Evolutionary conservation across 2,113 vertebrate genomes (phyloP), one percentile per base, ranked within the genome.

Genomic region (Ancistrus triradiatus): DNA sequence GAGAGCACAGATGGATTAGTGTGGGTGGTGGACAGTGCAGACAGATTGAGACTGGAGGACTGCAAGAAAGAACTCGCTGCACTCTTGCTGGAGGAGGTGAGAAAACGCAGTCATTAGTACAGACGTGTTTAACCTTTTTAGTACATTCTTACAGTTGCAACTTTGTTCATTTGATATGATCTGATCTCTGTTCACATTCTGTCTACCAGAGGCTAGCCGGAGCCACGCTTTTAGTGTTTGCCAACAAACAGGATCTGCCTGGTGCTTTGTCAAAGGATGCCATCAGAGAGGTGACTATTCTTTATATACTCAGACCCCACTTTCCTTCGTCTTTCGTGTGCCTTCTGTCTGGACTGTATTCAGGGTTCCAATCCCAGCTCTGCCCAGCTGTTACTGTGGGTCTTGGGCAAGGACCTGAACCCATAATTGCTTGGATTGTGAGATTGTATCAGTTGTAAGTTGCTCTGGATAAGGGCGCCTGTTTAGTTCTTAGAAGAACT

Each of bases 21-120:
- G 82, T 95, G 93, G 93, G 93, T 95, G 68, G 93, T 95, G 81
- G 93, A 95, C 84, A 94, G 92, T 0, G 92, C 93, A 0, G 93
- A 95, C 79, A 84, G 89, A 37, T 88, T 91, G 59, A 80, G 93
- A 60, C 77, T 95, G 77, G 85, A 91, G 19, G 92, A 95, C 82
- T 95, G 93, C 72, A 84, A 53, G 24, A 78, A 81, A 53, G 93
- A 95, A 74, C 85, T 95, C 1, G 74, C 82, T 21, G 25, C 77
- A 5, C 88, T 95, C 55, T 68, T 95, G 62, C 83, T 86, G 77
- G 93, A 95, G 69, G 93, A 95, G 92, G 93, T 95, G 73, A 14
- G 37, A 59, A 35, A 15, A 43, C 53, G 2, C 7, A 27, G 13
- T 37, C 38, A 3, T 4, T 31, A 31, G 27, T 31, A 31, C 7